A percentile compares a stretch with the other conserved stretches of the same genome.
Conservation (phyloP, 2,113 vertebrate genomes). For the Ptychochromis oligacanthus region DNA sequence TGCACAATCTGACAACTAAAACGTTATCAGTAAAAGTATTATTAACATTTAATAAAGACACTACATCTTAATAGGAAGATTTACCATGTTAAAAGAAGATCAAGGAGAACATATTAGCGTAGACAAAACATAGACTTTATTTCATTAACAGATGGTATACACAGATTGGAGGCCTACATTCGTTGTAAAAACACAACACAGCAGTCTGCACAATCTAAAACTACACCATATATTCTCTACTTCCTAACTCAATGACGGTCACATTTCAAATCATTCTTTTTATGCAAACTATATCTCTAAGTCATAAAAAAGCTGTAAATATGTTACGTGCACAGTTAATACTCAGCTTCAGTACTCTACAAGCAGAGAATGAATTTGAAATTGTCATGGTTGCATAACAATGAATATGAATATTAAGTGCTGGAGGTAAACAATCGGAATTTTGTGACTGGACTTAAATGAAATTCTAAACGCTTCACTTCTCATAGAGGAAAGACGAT, state of each 20-base stretch:
- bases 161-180: not conserved
- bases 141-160: not conserved
- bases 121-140: not conserved
- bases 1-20: not conserved
- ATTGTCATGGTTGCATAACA: conserved; percentile 16
- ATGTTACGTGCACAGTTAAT: not conserved
- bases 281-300: conserved; percentile 8
- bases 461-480: not conserved
- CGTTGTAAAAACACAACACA: not conserved
- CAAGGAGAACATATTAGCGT: not conserved
- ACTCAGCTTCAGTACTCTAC: conserved; percentile 5
- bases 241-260: conserved; percentile 5
- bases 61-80: not conserved
- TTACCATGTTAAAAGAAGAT: not conserved
- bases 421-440: not conserved
- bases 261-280: conserved; percentile 13
- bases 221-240: not conserved
- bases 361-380: conserved; percentile 22
- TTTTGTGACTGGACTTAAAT: not conserved
- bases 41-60: not conserved
- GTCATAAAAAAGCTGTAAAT: conserved; percentile 28
- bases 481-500: not conserved
- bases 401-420: conserved; percentile 28
- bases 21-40: not conserved
- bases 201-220: conserved; percentile 6